Evolutionary conservation across 2,797 vertebrate genomes (phyloP).

Genomic region (Balearica regulorum): DNA sequence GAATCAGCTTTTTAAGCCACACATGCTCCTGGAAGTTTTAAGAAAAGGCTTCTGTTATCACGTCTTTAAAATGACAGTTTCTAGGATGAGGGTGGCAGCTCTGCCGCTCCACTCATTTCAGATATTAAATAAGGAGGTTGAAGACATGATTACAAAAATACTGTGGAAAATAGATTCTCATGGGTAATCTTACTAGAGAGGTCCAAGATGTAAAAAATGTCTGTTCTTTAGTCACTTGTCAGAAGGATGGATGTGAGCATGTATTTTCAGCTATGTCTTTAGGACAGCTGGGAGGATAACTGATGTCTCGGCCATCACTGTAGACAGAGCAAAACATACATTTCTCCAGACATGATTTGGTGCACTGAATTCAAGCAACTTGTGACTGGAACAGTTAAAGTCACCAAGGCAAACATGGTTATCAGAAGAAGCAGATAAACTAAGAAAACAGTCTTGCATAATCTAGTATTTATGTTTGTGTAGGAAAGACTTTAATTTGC

Average conservation of each 20-base stretch:
- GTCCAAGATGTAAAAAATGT: background rate
- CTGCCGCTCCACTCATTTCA: background rate
- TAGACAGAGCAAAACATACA: background rate
- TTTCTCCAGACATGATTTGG: background rate
- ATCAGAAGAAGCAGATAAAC: constrained; percentile 20
- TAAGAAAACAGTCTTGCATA: background rate
- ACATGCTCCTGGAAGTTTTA: background rate
- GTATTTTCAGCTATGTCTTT: background rate
- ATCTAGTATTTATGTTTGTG: background rate
- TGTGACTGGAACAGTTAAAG: background rate
- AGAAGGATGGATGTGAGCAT: background rate
- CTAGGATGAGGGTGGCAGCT: background rate
- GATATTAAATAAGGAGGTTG: background rate
- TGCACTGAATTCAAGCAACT: background rate
- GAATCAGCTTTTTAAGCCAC: background rate
- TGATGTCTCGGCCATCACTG: background rate
- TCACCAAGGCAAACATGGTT: background rate
- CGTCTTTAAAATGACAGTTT: constrained; percentile 7
- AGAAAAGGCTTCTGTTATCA: background rate
- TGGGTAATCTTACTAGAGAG: background rate
- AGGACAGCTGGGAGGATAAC: background rate
- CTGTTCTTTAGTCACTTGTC: background rate
- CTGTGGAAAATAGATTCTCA: background rate
- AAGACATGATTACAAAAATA: background rate
- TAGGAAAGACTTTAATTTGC: constrained; percentile 18